Evolutionary conservation across 2,797 vertebrate species (phyloP).

Genomic region (Rhinichthys osculus): DNA sequence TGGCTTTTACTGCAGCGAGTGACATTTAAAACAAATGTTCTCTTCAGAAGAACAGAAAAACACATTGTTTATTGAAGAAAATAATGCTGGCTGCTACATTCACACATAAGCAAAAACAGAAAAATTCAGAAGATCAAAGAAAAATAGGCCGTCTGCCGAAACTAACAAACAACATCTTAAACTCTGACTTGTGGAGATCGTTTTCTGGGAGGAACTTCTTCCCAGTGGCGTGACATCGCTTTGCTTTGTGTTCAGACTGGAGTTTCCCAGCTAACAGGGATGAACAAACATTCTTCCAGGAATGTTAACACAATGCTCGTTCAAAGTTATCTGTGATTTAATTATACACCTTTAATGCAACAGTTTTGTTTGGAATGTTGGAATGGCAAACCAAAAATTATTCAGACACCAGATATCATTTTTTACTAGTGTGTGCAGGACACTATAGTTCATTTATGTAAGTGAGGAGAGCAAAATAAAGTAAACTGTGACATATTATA

Average conservation of each 20-base stretch:
- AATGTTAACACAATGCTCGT: neutral
- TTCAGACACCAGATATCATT: no score
- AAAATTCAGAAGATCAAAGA: conserved; percentile 53
- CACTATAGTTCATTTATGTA: no score
- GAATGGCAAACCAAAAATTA: no score
- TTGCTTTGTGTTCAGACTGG: neutral
- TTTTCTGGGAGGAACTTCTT: conserved; percentile 15
- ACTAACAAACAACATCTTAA: conserved; percentile 39
- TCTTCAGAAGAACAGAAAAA: conserved; percentile 64
- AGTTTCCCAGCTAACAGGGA: neutral
- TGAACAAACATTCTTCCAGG: neutral
- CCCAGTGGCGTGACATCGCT: neutral
- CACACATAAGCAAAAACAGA: conserved; percentile 57
- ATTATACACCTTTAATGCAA: neutral
- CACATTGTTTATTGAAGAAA: conserved; percentile 67
- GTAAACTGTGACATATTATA: no score
- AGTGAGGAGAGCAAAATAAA: no score
- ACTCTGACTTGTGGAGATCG: neutral
- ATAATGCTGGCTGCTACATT: conserved; percentile 57
- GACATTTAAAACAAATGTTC: conserved; percentile 68
- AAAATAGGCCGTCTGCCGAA: neutral
- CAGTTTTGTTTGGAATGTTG: neutral
- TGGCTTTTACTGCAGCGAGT: conserved; percentile 59
- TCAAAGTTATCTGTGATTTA: neutral
- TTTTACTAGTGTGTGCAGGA: no score